Evolutionary conservation across 2,113 vertebrate genomes (phyloP).

Genomic region (Petroica traversi): DNA sequence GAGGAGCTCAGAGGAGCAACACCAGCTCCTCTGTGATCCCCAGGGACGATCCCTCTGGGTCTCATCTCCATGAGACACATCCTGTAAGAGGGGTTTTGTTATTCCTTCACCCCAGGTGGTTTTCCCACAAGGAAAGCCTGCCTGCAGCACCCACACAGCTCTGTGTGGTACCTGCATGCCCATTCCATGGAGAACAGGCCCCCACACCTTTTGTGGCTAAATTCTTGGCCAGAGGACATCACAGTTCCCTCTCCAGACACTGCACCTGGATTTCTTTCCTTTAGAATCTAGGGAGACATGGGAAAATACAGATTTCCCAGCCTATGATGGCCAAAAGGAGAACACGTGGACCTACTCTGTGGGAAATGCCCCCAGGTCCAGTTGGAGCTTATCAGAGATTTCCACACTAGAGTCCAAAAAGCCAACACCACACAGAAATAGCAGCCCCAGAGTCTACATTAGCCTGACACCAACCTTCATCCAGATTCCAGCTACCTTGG

Average conservation of each 20-base stretch:
- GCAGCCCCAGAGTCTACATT: background rate
- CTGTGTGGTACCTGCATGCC: background rate
- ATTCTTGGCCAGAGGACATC: background rate
- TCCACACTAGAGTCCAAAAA: background rate
- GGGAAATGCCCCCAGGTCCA: background rate
- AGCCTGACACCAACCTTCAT: background rate
- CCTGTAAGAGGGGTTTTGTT: background rate
- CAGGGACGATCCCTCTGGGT: background rate
- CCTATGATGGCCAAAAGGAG: background rate
- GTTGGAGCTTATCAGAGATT: background rate
- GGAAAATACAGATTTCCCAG: background rate
- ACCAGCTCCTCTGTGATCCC: fast-evolving
- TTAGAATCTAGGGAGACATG: background rate
- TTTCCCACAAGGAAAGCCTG: background rate
- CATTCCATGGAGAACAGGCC: fast-evolving
- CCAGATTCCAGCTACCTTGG: background rate
- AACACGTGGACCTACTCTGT: fast-evolving
- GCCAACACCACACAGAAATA: background rate
- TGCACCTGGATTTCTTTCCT: background rate
- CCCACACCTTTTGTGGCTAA: background rate
- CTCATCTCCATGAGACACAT: fast-evolving
- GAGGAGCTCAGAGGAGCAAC: background rate
- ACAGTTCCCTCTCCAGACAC: background rate
- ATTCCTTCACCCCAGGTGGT: background rate
- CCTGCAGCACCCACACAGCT: background rate